Evolutionary conservation across 2,113 vertebrate species (phyloP).

Genomic region (Prochilodus magdalenae): DNA sequence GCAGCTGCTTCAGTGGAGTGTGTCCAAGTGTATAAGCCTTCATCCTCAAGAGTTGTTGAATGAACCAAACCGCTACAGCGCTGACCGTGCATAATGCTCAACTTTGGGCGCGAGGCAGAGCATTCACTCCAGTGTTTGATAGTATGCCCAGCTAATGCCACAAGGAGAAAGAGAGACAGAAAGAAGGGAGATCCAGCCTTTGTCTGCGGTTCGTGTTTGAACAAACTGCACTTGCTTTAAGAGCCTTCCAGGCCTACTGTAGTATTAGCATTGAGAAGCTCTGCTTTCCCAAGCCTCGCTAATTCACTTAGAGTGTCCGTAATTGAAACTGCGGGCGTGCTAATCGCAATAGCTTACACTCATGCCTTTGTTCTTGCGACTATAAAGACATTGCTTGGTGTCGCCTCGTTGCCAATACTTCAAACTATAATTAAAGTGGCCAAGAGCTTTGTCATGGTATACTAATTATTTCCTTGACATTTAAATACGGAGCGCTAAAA

Average conservation of each 20-base stretch:
- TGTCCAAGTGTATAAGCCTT: background rate
- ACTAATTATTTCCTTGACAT: constrained; percentile 37
- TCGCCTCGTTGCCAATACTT: constrained; percentile 16
- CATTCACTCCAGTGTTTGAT: constrained; percentile 46
- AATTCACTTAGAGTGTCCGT: constrained; percentile 23
- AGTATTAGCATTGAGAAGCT: constrained; percentile 7
- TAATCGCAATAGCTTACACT: constrained; percentile 27
- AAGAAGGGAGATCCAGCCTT: constrained; percentile 32
- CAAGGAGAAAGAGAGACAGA: constrained; percentile 14
- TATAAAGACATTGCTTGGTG: constrained; percentile 5
- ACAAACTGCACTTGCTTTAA: constrained; percentile 54
- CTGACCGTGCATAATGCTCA: constrained; percentile 56
- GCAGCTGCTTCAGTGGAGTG: background rate
- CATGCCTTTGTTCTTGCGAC: constrained; percentile 7
- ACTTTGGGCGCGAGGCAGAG: constrained; percentile 21
- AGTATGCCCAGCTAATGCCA: constrained; percentile 50
- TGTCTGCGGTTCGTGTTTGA: constrained; percentile 50
- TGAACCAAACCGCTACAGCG: constrained; percentile 53
- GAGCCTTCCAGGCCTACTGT: constrained; percentile 45
- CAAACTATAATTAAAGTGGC: constrained; percentile 20
- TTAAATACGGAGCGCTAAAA: constrained; percentile 39
- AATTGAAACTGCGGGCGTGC: constrained; percentile 36
- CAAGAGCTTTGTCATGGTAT: constrained; percentile 34
- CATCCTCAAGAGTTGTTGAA: constrained; percentile 40
- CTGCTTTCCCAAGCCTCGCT: constrained; percentile 18